Percentiles rank a stretch among this genome's conserved stretches.
These are phyloP conservation scores for Aleiodes leptofemur DNA, from an alignment of 2,888 invertebrate species.

Conservation along the genomic window DNA sequence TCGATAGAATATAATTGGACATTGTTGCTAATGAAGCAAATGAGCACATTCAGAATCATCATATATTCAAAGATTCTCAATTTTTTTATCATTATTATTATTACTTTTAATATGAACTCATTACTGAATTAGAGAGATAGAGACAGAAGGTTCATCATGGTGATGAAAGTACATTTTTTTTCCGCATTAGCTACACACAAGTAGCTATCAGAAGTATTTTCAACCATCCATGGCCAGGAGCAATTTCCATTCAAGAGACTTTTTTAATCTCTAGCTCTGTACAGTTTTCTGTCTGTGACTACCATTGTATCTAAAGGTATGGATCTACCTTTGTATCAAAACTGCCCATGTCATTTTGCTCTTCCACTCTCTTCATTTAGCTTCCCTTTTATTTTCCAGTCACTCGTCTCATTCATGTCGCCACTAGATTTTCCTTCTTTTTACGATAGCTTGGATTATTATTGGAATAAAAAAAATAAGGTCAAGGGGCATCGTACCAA, in stretches of 20 bases:
- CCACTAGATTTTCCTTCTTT: neutral
- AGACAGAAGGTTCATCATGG: too few relatives aligned
- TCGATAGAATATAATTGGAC: slow-evolving; percentile 36
- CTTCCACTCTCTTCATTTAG: slow-evolving; percentile 15
- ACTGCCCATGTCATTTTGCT: slow-evolving; percentile 30
- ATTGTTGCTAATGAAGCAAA: neutral
- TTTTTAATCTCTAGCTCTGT: slow-evolving; percentile 59
- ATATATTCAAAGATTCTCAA: neutral
- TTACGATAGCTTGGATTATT: too few relatives aligned
- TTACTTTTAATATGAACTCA: neutral
- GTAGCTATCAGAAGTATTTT: slow-evolving; percentile 44
- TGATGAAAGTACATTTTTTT: slow-evolving; percentile 23
- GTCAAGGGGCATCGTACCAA: too few relatives aligned
- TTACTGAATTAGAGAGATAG: too few relatives aligned
- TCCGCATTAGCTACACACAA: slow-evolving; percentile 16
- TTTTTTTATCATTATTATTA: neutral
- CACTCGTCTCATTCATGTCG: slow-evolving; percentile 1
- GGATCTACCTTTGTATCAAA: slow-evolving; percentile 13
- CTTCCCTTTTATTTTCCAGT: slow-evolving; percentile 9
- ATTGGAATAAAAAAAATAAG: too few relatives aligned
- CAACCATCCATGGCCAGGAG: slow-evolving; percentile 59
- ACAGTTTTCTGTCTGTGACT: neutral
- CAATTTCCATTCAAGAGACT: slow-evolving; percentile 64
- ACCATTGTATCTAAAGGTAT: neutral
- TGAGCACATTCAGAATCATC: neutral